phyloP scores from a whole-genome alignment of 2,888 invertebrate genomes.

The Scaeva pyrastri region DNA sequence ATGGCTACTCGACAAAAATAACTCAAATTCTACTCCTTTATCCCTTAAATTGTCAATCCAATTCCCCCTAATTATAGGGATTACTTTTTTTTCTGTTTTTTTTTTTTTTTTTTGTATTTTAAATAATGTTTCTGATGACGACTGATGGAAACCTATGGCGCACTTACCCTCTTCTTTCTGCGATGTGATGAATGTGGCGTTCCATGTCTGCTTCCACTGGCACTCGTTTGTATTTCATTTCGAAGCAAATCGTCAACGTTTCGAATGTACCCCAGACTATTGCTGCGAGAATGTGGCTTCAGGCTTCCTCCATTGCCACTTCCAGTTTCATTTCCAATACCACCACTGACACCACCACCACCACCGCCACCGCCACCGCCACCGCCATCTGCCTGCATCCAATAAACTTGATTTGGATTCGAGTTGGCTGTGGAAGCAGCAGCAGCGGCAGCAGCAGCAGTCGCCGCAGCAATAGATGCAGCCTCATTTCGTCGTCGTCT shows the following conservation, averaged over 20 bases:
- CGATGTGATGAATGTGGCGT: constrained; percentile 80
- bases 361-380: constrained; percentile 37
- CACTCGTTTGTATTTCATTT: constrained; percentile 78
- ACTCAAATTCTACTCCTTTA: constrained; percentile 9
- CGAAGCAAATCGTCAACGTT: constrained; percentile 82
- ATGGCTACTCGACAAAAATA: constrained; percentile 25
- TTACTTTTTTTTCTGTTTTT: constrained; percentile 8
- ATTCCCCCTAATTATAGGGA: constrained; percentile 25
- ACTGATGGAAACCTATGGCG: constrained; percentile 5
- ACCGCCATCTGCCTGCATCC: constrained; percentile 80
- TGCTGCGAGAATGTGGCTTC: constrained; percentile 79
- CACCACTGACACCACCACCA: constrained; percentile 43
- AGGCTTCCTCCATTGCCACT: constrained; percentile 39
- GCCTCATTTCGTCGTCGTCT: constrained; percentile 62
- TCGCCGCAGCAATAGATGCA: constrained; percentile 36
- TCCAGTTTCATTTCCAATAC: not conserved
- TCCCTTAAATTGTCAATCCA: constrained; percentile 10
- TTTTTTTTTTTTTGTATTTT: constrained; percentile 17
- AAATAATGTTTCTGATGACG: not conserved
- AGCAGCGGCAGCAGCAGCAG: constrained; percentile 37
- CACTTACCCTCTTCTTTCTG: constrained; percentile 81
- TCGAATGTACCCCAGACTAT: constrained; percentile 81
- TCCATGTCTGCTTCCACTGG: constrained; percentile 77
- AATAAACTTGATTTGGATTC: constrained; percentile 81
- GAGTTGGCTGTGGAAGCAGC: constrained; percentile 67